phyloP scores from a whole-genome alignment of 2,797 vertebrate species.

The Ptychadena robeensis region DNA sequence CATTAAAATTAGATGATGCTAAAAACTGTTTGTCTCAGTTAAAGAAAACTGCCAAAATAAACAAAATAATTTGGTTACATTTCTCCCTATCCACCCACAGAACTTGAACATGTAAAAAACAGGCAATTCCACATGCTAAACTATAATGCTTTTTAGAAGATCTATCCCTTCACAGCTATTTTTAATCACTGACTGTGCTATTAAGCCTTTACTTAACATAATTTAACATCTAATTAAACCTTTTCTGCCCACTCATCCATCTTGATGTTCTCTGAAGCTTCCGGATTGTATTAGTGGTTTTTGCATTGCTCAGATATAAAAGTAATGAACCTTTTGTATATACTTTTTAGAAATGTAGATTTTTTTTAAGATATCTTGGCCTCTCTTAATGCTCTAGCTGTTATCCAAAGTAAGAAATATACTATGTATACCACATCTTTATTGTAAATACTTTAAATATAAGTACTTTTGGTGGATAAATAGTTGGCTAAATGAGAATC shows the following conservation, averaged over 20 bases:
- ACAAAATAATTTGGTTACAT: neutral
- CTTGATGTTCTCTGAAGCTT: conserved; percentile 24
- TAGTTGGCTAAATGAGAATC: too few species aligned
- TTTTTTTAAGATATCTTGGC: neutral
- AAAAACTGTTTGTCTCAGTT: neutral
- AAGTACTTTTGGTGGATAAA: neutral
- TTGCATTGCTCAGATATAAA: conserved; percentile 16
- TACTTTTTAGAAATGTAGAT: neutral
- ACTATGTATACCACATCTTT: too few species aligned
- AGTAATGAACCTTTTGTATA: neutral
- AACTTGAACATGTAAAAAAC: neutral
- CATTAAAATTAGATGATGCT: neutral
- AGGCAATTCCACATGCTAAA: neutral
- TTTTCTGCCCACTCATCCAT: conserved; percentile 39
- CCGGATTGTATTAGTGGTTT: conserved; percentile 21
- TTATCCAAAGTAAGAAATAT: too few species aligned
- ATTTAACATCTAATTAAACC: conserved; percentile 50
- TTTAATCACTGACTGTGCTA: conserved; percentile 30
- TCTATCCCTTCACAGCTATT: conserved; percentile 28
- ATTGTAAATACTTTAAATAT: neutral
- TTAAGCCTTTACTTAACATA: conserved; percentile 48
- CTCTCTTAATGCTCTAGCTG: too few species aligned
- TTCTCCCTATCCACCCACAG: conserved; percentile 2
- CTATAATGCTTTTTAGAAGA: conserved; percentile 28
- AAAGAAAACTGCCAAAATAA: neutral